Evolutionary conservation across 2,797 vertebrate genomes (phyloP).

Genomic region (Falco biarmicus): DNA sequence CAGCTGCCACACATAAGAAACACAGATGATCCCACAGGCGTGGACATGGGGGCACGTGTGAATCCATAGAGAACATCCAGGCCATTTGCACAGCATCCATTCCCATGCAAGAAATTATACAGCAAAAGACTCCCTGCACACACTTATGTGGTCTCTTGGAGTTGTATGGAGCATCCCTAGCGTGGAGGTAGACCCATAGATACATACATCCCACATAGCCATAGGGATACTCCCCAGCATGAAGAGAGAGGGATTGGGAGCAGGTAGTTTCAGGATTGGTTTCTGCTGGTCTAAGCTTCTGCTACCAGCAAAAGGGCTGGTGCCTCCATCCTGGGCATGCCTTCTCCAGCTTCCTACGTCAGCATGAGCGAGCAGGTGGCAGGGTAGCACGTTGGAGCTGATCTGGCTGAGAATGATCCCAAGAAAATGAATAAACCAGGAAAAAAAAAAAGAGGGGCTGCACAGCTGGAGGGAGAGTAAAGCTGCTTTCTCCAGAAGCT

Average conservation of each 20-base stretch:
- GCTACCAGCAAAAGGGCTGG: not conserved
- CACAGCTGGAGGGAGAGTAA: not conserved
- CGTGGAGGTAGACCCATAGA: not conserved
- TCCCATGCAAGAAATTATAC: not conserved
- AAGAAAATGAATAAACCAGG: not conserved
- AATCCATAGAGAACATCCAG: not conserved
- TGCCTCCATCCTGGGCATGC: not conserved
- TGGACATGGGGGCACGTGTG: accelerated
- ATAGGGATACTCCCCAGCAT: not conserved
- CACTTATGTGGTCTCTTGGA: not conserved
- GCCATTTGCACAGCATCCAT: not conserved
- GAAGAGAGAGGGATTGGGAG: not conserved
- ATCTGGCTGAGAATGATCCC: not conserved
- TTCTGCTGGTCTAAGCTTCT: not conserved
- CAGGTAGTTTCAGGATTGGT: not conserved
- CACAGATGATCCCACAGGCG: not conserved
- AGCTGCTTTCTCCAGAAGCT: conserved; percentile 26
- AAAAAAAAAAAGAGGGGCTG: not conserved
- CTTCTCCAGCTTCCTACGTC: not conserved
- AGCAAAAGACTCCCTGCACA: not conserved
- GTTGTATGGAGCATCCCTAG: not conserved
- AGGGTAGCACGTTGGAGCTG: not conserved
- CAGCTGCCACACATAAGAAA: not conserved
- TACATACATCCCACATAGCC: not conserved
- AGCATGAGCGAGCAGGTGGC: not conserved